These are phyloP conservation scores for Cydia pomonella DNA, from an alignment of 1,140 invertebrate species.

Conservation along the genomic window DNA sequence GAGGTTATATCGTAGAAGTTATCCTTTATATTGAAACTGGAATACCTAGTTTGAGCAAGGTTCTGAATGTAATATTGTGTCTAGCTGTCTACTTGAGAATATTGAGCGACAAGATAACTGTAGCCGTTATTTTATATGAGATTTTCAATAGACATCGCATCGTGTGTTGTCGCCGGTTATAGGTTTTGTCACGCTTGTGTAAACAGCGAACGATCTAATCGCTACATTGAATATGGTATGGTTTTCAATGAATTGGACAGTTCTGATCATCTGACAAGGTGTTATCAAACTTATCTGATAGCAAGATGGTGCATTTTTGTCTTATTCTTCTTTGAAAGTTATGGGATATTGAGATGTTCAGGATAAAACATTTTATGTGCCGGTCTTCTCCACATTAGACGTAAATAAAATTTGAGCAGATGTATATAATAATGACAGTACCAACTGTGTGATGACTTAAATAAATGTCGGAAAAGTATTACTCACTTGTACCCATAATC, in stretches of 20 bases:
- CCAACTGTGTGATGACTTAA: neutral
- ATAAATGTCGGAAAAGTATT: neutral
- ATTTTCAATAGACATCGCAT: constrained; percentile 12
- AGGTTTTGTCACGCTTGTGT: neutral
- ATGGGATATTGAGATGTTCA: too few species aligned
- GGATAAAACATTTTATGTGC: too few species aligned
- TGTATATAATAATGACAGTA: neutral
- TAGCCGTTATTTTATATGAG: constrained; percentile 12
- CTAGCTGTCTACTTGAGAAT: neutral
- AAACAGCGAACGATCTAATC: neutral
- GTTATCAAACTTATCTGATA: neutral
- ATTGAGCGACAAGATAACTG: neutral
- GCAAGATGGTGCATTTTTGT: too few species aligned
- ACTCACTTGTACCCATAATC: constrained; percentile 96
- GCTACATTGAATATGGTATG: neutral
- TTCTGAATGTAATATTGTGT: neutral
- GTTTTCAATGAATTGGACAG: neutral
- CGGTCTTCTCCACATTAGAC: too few species aligned
- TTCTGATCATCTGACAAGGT: neutral
- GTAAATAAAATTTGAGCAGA: too few species aligned
- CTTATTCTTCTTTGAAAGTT: too few species aligned
- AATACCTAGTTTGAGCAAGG: neutral
- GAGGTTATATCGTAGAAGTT: constrained; percentile 26
- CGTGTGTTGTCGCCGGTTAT: neutral
- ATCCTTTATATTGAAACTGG: constrained; percentile 4